These are phyloP conservation scores for Poecilus cupreus DNA, from an alignment of 2,888 invertebrate species.

Conservation along the genomic window DNA sequence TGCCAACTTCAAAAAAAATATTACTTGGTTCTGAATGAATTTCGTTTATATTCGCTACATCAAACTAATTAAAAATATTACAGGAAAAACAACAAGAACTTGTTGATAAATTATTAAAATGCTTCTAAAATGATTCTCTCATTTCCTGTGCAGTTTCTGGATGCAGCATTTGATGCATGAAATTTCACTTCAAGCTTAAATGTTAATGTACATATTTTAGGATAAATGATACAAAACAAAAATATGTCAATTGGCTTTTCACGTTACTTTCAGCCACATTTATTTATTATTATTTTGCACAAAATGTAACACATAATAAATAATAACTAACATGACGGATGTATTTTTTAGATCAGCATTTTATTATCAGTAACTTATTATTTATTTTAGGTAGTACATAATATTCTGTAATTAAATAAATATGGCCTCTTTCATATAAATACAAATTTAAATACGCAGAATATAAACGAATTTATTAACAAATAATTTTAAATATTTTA, in stretches of 20 bases:
- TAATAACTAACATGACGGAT: not conserved
- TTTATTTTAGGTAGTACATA: not conserved
- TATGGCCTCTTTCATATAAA: too few species aligned
- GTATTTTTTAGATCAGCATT: not conserved
- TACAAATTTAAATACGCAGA: too few species aligned
- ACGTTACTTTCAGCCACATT: constrained; percentile 22
- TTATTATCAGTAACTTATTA: not conserved
- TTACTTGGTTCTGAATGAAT: constrained; percentile 10
- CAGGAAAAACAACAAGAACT: not conserved
- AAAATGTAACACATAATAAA: constrained; percentile 18
- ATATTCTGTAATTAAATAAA: too few species aligned
- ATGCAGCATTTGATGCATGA: constrained; percentile 53
- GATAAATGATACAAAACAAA: constrained; percentile 37
- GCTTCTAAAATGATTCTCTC: constrained; percentile 21
- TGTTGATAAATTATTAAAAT: not conserved
- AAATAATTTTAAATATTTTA: too few species aligned
- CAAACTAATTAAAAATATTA: not conserved
- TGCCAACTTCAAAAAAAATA: not conserved
- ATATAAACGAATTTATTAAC: too few species aligned
- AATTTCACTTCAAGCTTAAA: constrained; percentile 42
- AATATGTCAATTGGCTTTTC: constrained; percentile 25
- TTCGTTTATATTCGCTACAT: not conserved
- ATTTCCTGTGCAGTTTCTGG: constrained; percentile 32
- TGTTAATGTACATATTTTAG: constrained; percentile 56
- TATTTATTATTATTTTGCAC: constrained; percentile 37